phyloP scores from a whole-genome alignment of 2,113 vertebrate genomes.

The Ciconia maguari region DNA sequence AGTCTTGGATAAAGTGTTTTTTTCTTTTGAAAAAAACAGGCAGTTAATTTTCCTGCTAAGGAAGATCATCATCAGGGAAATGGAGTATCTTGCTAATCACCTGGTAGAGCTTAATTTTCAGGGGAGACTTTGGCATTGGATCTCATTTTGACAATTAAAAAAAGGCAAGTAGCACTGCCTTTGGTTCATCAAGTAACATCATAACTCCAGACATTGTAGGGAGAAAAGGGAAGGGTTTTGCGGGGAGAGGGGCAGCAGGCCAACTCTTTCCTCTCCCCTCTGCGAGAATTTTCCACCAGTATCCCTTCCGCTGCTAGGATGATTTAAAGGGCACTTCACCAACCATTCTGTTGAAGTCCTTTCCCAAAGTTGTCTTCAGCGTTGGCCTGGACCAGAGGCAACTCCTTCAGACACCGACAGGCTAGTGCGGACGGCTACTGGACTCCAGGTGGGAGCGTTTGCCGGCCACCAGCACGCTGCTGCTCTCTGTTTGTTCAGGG shows the following conservation, averaged over 20 bases:
- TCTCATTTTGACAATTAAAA: not conserved
- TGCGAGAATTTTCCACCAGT: not conserved
- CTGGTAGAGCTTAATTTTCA: not conserved
- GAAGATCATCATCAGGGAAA: not conserved
- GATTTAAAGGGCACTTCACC: not conserved
- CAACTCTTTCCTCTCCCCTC: not conserved
- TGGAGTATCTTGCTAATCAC: not conserved
- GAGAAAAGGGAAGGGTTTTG: not conserved
- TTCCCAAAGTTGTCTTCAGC: not conserved
- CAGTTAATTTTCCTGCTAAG: not conserved
- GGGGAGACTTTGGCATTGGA: not conserved
- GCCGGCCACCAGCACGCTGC: constrained; percentile 49
- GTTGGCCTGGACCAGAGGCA: not conserved
- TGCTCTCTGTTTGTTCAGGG: constrained; percentile 74
- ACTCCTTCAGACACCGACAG: fast-evolving
- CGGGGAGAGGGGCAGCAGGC: not conserved
- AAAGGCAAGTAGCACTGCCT: not conserved
- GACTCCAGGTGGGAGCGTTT: constrained; percentile 91
- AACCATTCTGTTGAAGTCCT: constrained; percentile 13
- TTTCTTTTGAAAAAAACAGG: not conserved
- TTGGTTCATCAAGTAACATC: not conserved
- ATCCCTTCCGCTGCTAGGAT: not conserved
- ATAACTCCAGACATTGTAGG: not conserved
- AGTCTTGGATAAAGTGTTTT: not conserved
- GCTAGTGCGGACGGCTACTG: constrained; percentile 91